These are phyloP conservation scores for Drosophila limbata DNA, from an alignment of 2,888 invertebrate species.

Conservation along the genomic window DNA sequence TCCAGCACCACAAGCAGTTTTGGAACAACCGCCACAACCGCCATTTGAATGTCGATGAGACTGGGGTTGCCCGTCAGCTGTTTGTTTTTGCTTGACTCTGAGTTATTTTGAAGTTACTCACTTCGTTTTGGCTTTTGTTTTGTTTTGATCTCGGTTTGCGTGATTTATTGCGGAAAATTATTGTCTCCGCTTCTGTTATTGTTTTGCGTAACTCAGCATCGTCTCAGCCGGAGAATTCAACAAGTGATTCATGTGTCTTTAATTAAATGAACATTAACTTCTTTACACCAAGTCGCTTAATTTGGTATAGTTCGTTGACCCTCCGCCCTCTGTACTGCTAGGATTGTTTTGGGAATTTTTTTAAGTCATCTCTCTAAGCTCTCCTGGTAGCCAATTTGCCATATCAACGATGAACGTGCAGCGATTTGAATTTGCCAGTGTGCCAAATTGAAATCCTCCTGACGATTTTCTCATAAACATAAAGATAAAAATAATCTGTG, in stretches of 20 bases:
- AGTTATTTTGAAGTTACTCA: constrained; percentile 55
- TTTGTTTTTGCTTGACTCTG: constrained; percentile 43
- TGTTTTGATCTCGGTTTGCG: constrained; percentile 67
- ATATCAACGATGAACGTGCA: constrained; percentile 80
- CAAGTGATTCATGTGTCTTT: constrained; percentile 72
- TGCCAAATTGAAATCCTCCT: constrained; percentile 69
- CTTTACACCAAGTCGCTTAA: constrained; percentile 31
- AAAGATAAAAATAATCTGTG: constrained; percentile 69
- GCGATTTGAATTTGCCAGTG: constrained; percentile 55
- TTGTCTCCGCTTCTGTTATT: constrained; percentile 53
- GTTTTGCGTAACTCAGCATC: constrained; percentile 37
- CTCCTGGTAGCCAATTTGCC: constrained; percentile 50
- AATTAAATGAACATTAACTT: constrained; percentile 51
- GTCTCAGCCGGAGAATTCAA: constrained; percentile 50
- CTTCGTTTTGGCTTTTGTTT: constrained; percentile 56
- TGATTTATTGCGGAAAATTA: constrained; percentile 74
- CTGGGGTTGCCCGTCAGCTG: constrained; percentile 69
- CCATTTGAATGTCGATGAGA: constrained; percentile 19
- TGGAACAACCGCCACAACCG: constrained; percentile 12
- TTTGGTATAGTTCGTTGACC: constrained; percentile 53
- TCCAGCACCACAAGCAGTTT: not conserved
- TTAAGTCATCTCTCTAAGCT: constrained; percentile 15
- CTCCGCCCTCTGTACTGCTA: not conserved
- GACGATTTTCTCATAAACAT: constrained; percentile 60
- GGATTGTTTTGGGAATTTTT: constrained; percentile 18